Percentiles rank a stretch among this genome's conserved stretches.
These are phyloP conservation scores for Pseudonaja textilis DNA, from an alignment of 2,113 vertebrate genomes.

Conservation along the genomic window DNA sequence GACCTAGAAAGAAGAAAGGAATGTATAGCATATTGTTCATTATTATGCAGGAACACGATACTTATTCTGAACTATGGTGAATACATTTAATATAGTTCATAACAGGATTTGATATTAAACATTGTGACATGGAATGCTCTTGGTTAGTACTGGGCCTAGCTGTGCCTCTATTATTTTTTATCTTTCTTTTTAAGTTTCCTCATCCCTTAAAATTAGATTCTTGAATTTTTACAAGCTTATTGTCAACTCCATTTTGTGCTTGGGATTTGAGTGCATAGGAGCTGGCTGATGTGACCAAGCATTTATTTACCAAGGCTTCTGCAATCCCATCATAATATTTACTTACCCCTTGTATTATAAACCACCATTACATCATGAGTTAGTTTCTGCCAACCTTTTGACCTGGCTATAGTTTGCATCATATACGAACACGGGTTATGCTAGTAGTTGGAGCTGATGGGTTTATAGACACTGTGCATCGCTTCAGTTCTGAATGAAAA, in stretches of 20 bases:
- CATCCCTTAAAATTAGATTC: background rate
- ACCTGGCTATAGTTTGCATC: background rate
- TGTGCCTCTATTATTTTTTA: background rate
- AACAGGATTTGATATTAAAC: background rate
- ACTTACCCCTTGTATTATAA: background rate
- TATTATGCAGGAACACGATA: background rate
- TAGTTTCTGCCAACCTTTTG: background rate
- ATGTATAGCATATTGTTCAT: background rate
- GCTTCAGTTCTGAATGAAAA: background rate
- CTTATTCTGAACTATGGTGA: background rate
- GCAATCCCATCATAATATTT: background rate
- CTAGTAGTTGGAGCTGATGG: background rate
- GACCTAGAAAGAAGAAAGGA: background rate
- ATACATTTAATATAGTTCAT: background rate
- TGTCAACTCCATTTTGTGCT: background rate
- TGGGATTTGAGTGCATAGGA: background rate
- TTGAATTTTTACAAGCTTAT: background rate
- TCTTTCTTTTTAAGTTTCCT: background rate
- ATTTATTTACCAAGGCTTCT: background rate
- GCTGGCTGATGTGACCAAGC: background rate
- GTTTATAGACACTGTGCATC: background rate
- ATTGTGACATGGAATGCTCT: background rate
- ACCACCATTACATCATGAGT: background rate
- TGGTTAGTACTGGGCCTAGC: background rate
- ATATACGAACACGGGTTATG: background rate